These are phyloP conservation scores for Chelonus formosanus DNA, from an alignment of 2,888 invertebrate species.

Conservation along the genomic window DNA sequence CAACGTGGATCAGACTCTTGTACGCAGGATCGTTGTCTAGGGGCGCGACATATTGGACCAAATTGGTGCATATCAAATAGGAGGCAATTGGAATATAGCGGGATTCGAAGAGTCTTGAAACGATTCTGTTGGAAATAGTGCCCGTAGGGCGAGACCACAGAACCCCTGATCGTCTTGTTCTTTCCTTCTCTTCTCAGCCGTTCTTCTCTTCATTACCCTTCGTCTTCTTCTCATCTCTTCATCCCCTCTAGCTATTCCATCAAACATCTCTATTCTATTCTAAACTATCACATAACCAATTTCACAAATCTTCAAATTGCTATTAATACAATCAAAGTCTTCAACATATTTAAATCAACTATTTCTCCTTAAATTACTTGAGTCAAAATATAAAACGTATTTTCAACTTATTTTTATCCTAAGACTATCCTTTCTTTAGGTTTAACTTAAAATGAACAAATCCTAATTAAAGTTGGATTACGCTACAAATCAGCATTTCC, in stretches of 20 bases:
- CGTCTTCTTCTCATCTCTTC: conserved; percentile 32
- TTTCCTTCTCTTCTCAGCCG: conserved; percentile 26
- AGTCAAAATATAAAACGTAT: no score
- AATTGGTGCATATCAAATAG: conserved; percentile 63
- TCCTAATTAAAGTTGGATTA: no score
- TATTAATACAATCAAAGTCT: no score
- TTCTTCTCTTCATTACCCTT: not conserved
- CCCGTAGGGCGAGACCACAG: conserved; percentile 55
- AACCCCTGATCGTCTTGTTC: conserved; percentile 45
- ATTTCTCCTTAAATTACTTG: no score
- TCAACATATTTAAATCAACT: no score
- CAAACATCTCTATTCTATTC: no score
- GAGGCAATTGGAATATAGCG: conserved; percentile 60
- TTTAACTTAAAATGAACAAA: no score
- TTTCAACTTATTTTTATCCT: no score
- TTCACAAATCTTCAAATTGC: no score
- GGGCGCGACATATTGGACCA: conserved; percentile 61
- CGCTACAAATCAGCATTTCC: no score
- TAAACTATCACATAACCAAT: no score
- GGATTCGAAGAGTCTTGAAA: conserved; percentile 43
- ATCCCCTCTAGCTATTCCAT: not conserved
- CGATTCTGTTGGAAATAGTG: conserved; percentile 59
- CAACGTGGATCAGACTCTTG: not conserved
- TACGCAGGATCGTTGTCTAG: conserved; percentile 45
- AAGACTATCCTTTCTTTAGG: no score